Evolutionary conservation across 2,113 vertebrate genomes (phyloP).

Genomic region (Eolophus roseicapilla): DNA sequence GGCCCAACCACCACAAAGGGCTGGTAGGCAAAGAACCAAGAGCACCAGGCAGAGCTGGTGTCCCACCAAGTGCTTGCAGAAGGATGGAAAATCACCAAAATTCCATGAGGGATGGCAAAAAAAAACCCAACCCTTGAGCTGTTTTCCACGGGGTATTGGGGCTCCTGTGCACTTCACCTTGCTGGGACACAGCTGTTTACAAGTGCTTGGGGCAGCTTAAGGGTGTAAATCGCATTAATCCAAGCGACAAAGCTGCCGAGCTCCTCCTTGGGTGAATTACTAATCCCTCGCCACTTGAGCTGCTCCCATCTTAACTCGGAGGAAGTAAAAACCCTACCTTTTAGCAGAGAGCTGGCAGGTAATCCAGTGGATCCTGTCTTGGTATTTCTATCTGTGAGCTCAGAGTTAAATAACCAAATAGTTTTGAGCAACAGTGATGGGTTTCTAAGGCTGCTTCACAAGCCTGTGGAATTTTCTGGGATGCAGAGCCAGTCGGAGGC

Average conservation of each 20-base stretch:
- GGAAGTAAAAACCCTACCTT: background rate
- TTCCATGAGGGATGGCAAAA: accelerated
- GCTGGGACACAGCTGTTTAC: background rate
- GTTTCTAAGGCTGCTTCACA: background rate
- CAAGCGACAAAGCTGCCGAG: background rate
- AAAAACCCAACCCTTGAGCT: background rate
- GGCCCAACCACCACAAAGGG: background rate
- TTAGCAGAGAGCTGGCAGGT: background rate
- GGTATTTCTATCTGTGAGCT: background rate
- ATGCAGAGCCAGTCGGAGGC: background rate
- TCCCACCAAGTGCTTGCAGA: background rate
- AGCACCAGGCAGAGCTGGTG: background rate
- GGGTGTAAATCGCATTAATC: constrained; percentile 41
- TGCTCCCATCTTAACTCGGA: background rate
- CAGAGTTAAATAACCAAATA: background rate
- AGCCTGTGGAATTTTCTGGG: background rate
- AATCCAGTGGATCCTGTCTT: background rate
- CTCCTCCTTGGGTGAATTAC: background rate
- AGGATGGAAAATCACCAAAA: background rate
- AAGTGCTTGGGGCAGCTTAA: background rate
- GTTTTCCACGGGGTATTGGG: accelerated
- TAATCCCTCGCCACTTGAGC: background rate
- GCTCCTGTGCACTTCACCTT: background rate
- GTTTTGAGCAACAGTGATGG: background rate
- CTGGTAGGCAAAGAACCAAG: background rate